A percentile compares a stretch with the other conserved stretches of the same genome.
phyloP scores from a whole-genome alignment of 1,140 invertebrate species.

The Drosophila ohnishii region DNA sequence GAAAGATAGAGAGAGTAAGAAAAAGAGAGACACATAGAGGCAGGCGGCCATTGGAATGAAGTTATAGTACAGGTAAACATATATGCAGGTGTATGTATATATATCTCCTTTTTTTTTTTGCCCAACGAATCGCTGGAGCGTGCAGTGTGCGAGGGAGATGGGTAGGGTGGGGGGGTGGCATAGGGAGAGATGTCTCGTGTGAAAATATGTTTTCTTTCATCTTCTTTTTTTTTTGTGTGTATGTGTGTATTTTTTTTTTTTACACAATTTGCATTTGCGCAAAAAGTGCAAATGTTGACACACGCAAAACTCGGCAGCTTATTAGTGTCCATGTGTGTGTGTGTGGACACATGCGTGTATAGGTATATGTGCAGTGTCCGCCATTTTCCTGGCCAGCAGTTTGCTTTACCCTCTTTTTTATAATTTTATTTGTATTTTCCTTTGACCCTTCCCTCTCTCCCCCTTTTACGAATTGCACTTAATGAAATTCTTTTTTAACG shows the following conservation, averaged over 20 bases:
- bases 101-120: conserved; percentile 26
- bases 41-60: conserved; percentile 68
- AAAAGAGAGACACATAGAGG: neutral
- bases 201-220: conserved; percentile 70
- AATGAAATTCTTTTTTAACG: conserved; percentile 72
- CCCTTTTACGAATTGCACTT: conserved; percentile 64
- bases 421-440: conserved; percentile 50
- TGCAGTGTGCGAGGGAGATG: conserved; percentile 40
- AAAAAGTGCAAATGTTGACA: conserved; percentile 80
- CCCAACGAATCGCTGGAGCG: conserved; percentile 69
- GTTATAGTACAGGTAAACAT: conserved; percentile 38
- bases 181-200: conserved; percentile 50
- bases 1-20: neutral
- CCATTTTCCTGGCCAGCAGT: conserved; percentile 69
- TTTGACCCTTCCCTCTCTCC: conserved; percentile 13
- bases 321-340: conserved; percentile 38
- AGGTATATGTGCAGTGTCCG: conserved; percentile 43
- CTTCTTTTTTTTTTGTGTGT: conserved; percentile 8
- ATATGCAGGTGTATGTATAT: conserved; percentile 12
- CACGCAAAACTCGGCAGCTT: conserved; percentile 62
- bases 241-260: conserved; percentile 15
- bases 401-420: conserved; percentile 23
- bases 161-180: neutral
- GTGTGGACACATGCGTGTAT: conserved; percentile 20
- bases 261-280: conserved; percentile 78